phyloP scores from a whole-genome alignment of 1,140 invertebrate species.

The Drosophila varians region DNA sequence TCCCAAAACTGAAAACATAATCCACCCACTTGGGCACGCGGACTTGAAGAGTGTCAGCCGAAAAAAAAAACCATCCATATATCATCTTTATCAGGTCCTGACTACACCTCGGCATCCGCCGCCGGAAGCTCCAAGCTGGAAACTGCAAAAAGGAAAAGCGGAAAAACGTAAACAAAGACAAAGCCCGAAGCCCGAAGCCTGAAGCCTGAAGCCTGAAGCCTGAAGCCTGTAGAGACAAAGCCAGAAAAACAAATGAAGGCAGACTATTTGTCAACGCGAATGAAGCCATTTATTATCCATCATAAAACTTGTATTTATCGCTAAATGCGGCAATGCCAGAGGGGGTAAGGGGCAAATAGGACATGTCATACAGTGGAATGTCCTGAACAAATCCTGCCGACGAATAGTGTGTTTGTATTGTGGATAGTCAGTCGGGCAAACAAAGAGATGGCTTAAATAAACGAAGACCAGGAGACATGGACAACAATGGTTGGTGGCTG shows the following conservation, averaged over 20 bases:
- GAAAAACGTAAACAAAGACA: conserved; percentile 42
- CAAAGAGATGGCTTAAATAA: conserved; percentile 68
- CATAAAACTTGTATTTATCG: conserved; percentile 83
- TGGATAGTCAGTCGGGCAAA: conserved; percentile 67
- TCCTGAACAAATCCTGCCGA: conserved; percentile 69
- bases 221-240: conserved; percentile 14
- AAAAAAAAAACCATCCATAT: conserved; percentile 45
- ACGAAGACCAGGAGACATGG: conserved; percentile 7
- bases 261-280: conserved; percentile 83
- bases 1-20: conserved; percentile 80
- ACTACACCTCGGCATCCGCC: conserved; percentile 23
- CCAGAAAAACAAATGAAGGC: conserved; percentile 71
- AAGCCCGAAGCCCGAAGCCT: no score
- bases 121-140: not conserved
- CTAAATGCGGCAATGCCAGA: conserved; percentile 39
- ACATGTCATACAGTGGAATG: conserved; percentile 29
- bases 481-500: no score
- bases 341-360: not conserved
- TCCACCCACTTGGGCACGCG: conserved; percentile 72
- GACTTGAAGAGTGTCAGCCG: conserved; percentile 44
- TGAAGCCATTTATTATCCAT: conserved; percentile 83
- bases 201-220: no score
- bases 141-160: conserved; percentile 1
- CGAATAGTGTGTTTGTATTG: conserved; percentile 68
- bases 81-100: conserved; percentile 75